These are phyloP conservation scores for Aphelenchoides besseyi DNA, from an alignment of 1,140 invertebrate genomes.

Conservation along the genomic window DNA sequence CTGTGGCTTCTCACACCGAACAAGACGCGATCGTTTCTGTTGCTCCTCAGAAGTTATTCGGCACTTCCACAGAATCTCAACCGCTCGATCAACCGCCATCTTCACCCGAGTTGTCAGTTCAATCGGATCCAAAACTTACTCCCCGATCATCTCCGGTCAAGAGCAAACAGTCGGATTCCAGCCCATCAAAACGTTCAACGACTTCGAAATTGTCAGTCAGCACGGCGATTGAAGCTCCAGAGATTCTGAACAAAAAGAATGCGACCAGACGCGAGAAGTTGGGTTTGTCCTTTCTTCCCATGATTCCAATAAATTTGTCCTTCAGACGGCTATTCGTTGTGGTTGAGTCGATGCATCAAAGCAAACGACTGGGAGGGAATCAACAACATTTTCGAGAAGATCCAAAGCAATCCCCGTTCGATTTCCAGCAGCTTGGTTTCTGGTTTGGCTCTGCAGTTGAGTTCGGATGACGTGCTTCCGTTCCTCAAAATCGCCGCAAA, in stretches of 20 bases:
- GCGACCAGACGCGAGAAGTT: background rate
- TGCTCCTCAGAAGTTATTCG: no score
- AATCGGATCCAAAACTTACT: background rate
- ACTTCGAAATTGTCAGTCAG: background rate
- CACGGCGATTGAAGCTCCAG: background rate
- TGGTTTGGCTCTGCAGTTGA: background rate
- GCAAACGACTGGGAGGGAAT: background rate
- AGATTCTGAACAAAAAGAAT: background rate
- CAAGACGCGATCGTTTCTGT: no score
- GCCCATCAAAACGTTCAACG: background rate
- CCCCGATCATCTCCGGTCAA: background rate
- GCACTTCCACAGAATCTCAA: no score
- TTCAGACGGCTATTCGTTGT: constrained; percentile 1
- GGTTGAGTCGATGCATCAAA: background rate
- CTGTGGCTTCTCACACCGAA: no score
- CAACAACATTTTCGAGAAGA: background rate
- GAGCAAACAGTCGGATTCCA: background rate
- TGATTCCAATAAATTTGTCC: background rate
- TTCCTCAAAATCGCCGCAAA: background rate
- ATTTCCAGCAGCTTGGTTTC: no score
- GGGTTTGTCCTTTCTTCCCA: background rate
- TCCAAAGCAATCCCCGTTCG: background rate
- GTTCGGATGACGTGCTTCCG: background rate
- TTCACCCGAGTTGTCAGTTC: no score
- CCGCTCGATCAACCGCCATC: no score